Evolutionary conservation across 2,113 vertebrate genomes (phyloP).

Genomic region (Potamarius usumacintae): DNA sequence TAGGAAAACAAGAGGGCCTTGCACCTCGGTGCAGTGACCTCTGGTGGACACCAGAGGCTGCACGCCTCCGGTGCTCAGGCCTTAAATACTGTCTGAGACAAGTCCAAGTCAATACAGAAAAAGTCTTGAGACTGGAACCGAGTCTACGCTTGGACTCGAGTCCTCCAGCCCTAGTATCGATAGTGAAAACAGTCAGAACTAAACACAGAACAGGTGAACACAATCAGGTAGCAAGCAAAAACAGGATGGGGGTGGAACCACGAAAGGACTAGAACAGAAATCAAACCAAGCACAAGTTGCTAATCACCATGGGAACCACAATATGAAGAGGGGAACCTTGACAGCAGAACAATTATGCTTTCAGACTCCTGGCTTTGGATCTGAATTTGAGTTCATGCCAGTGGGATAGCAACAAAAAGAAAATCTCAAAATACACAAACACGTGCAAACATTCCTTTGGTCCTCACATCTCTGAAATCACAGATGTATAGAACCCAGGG

Average conservation of each 20-base stretch:
- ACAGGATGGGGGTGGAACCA: not conserved
- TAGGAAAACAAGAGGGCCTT: too few species aligned
- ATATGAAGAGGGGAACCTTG: not conserved
- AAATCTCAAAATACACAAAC: not conserved
- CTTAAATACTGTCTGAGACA: too few species aligned
- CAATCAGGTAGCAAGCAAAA: not conserved
- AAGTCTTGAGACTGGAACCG: not conserved
- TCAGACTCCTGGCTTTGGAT: not conserved
- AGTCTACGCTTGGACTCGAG: not conserved
- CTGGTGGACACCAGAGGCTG: too few species aligned
- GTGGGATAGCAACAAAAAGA: not conserved
- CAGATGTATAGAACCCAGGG: not conserved
- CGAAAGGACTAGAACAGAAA: not conserved
- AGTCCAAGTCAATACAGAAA: not conserved
- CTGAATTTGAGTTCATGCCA: not conserved
- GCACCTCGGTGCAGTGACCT: too few species aligned
- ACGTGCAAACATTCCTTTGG: not conserved
- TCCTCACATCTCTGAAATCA: not conserved
- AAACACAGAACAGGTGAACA: not conserved
- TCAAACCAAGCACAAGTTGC: not conserved
- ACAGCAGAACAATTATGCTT: not conserved
- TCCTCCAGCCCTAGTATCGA: not conserved
- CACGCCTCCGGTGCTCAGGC: too few species aligned
- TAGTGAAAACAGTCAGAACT: not conserved
- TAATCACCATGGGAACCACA: not conserved